These are phyloP conservation scores for Carabus problematicus DNA, from an alignment of 2,888 invertebrate species.

Conservation along the genomic window DNA sequence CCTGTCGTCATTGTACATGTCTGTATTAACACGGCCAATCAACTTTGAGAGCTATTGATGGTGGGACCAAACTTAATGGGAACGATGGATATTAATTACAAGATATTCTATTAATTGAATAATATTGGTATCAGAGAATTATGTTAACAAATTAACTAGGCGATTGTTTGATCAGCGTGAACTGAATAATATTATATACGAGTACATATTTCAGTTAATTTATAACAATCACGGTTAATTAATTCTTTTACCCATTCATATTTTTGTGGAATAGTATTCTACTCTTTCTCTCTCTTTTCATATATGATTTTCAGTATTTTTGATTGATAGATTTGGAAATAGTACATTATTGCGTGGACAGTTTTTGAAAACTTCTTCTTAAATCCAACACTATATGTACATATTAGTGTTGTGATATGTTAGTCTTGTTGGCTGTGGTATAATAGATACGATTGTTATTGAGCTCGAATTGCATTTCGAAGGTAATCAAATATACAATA, in stretches of 20 bases:
- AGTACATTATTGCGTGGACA: conserved; percentile 8
- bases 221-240: not conserved
- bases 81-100: no score
- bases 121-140: no score
- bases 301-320: conserved; percentile 9
- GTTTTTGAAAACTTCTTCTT: conserved; percentile 4
- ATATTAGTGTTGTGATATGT: conserved; percentile 44
- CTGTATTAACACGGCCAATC: no score
- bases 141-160: no score
- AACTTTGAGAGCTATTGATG: no score
- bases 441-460: conserved; percentile 34
- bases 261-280: conserved; percentile 1
- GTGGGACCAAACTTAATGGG: no score
- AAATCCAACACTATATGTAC: conserved; percentile 20
- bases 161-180: no score
- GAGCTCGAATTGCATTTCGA: conserved; percentile 24
- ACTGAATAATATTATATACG: no score
- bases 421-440: conserved; percentile 50
- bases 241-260: not conserved
- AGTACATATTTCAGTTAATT: no score
- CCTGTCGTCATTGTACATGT: no score
- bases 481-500: not conserved
- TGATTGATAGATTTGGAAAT: not conserved
- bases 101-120: no score
- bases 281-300: not conserved